Conservation (phyloP, 2,797 vertebrate species). For the Remorina albescens region DNA sequence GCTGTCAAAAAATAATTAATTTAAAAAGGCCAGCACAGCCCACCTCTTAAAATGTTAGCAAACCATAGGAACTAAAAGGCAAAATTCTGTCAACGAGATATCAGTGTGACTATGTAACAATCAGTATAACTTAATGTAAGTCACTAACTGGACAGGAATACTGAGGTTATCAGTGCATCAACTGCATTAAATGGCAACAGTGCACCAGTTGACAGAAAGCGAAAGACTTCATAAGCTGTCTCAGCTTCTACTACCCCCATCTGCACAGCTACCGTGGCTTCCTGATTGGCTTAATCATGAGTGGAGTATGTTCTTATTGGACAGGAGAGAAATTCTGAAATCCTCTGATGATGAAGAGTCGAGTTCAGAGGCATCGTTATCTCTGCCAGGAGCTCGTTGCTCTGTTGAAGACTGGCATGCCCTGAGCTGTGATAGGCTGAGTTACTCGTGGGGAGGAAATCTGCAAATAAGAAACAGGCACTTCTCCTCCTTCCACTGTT, state of each 20-base stretch:
- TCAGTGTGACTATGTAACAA: slow-evolving; percentile 6
- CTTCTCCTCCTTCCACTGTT: slow-evolving; percentile 81
- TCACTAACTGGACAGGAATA: neutral
- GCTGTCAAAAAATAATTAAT: slow-evolving; percentile 36
- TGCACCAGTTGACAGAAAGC: neutral
- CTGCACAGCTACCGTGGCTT: slow-evolving; percentile 29
- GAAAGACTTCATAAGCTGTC: slow-evolving; percentile 2
- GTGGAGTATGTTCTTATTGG: slow-evolving; percentile 66
- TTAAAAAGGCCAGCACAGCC: slow-evolving; percentile 13
- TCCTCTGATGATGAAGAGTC: slow-evolving; percentile 70
- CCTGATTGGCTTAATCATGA: slow-evolving; percentile 61
- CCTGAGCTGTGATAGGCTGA: slow-evolving; percentile 83
- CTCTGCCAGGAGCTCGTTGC: slow-evolving; percentile 68
- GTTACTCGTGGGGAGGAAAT: slow-evolving; percentile 74
- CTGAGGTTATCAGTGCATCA: neutral
- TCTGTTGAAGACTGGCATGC: slow-evolving; percentile 66
- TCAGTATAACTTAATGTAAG: neutral
- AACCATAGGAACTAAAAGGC: slow-evolving; percentile 17
- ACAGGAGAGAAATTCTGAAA: slow-evolving; percentile 61
- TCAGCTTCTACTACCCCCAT: slow-evolving; percentile 22
- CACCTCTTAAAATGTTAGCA: slow-evolving; percentile 22
- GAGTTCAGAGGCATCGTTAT: slow-evolving; percentile 62
- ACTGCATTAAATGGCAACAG: slow-evolving; percentile 1
- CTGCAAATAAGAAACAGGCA: slow-evolving; percentile 82
- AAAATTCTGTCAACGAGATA: slow-evolving; percentile 30